These are phyloP conservation scores for Papilio machaon DNA, from an alignment of 1,140 invertebrate species.

Conservation along the genomic window DNA sequence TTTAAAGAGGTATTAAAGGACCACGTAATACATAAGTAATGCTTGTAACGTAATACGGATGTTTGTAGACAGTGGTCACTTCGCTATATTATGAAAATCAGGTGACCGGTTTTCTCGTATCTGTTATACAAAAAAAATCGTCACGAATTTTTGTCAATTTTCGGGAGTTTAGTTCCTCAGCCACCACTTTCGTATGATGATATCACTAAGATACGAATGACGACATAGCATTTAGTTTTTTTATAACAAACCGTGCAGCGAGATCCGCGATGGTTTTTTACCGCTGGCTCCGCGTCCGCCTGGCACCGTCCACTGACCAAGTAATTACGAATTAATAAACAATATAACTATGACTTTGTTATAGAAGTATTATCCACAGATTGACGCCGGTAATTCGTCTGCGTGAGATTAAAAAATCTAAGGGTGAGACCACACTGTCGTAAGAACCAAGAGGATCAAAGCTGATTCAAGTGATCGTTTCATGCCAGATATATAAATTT, in stretches of 20 bases:
- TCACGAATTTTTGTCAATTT: not conserved
- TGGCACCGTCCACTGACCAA: conserved; percentile 13
- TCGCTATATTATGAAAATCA: too few relatives aligned
- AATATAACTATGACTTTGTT: not conserved
- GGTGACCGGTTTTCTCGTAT: too few relatives aligned
- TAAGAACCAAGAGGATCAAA: not conserved
- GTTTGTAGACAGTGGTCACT: too few relatives aligned
- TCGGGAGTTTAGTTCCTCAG: not conserved
- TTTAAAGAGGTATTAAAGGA: too few relatives aligned
- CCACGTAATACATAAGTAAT: too few relatives aligned
- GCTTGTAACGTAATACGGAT: too few relatives aligned
- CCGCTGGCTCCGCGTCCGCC: conserved; percentile 1
- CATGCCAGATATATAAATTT: not conserved
- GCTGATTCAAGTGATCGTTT: not conserved
- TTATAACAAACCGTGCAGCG: not conserved
- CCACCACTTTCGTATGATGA: conserved; percentile 7
- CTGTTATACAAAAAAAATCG: too few relatives aligned
- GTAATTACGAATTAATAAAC: conserved; percentile 27
- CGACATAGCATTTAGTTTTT: conserved; percentile 5
- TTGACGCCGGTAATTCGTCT: not conserved
- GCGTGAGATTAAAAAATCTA: not conserved
- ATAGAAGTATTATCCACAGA: not conserved
- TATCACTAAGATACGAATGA: conserved; percentile 6
- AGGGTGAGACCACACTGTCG: not conserved
- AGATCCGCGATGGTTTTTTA: conserved; percentile 29